These are phyloP conservation scores for Acropternis orthonyx DNA, from an alignment of 2,797 vertebrate species.

Conservation along the genomic window DNA sequence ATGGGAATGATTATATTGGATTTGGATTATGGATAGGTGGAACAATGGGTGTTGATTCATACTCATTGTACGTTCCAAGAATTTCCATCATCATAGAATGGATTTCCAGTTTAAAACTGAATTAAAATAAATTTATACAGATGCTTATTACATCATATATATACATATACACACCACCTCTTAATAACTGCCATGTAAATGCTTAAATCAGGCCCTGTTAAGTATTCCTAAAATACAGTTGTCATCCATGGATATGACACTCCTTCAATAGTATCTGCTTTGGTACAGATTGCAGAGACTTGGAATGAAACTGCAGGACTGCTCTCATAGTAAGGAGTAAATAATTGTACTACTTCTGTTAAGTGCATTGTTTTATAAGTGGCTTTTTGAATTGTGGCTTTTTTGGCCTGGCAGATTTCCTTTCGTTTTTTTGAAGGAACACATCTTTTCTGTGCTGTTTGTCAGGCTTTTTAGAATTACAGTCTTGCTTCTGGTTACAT, in stretches of 20 bases:
- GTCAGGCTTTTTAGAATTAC: neutral
- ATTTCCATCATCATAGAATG: neutral
- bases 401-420: conserved; percentile 1
- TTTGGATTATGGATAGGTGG: neutral
- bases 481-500: neutral
- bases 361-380: neutral
- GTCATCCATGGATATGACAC: neutral
- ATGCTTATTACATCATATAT: neutral
- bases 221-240: neutral
- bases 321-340: neutral
- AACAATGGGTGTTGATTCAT: neutral
- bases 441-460: neutral
- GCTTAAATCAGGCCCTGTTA: neutral
- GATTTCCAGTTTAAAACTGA: neutral
- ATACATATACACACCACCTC: neutral
- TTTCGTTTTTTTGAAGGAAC: neutral
- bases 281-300: neutral
- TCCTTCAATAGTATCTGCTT: neutral
- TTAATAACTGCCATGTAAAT: neutral
- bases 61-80: neutral
- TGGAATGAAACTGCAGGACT: neutral
- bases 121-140: neutral
- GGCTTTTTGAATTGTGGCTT: neutral
- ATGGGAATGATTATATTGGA: neutral
- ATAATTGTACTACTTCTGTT: neutral